Conservation (phyloP, 1,140 invertebrate genomes). For the Pomacea maculata region DNA sequence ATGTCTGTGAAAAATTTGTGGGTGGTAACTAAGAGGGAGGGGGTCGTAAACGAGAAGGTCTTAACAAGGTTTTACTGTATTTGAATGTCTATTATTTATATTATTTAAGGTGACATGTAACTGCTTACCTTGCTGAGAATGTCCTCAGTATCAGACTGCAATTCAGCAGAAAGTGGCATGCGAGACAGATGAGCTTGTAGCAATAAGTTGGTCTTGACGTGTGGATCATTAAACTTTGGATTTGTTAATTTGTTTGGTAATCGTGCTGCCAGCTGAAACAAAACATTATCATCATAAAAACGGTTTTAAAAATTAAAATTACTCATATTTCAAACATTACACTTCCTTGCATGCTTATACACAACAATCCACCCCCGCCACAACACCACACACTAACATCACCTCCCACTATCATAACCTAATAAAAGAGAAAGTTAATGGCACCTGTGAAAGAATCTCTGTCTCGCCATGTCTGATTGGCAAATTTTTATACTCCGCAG, state of each 20-base stretch:
- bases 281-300: constrained; percentile 1
- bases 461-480: constrained; percentile 96
- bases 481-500: constrained; percentile 95
- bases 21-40: no score
- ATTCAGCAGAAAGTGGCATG: constrained; percentile 88
- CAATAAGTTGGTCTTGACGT: constrained; percentile 95
- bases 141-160: constrained; percentile 95
- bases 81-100: background rate
- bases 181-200: constrained; percentile 96
- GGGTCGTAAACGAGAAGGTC: no score
- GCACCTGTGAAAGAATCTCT: constrained; percentile 75
- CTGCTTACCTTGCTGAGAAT: constrained; percentile 80
- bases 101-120: no score
- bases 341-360: no score
- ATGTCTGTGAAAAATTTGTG: no score
- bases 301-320: background rate
- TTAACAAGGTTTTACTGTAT: no score
- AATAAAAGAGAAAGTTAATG: no score
- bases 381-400: no score
- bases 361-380: no score
- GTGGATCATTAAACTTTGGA: constrained; percentile 91
- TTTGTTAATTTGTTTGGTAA: constrained; percentile 81
- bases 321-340: no score
- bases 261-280: constrained; percentile 76
- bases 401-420: no score